Evolutionary conservation across 2,113 vertebrate species (phyloP).

Genomic region (Oxyura jamaicensis): DNA sequence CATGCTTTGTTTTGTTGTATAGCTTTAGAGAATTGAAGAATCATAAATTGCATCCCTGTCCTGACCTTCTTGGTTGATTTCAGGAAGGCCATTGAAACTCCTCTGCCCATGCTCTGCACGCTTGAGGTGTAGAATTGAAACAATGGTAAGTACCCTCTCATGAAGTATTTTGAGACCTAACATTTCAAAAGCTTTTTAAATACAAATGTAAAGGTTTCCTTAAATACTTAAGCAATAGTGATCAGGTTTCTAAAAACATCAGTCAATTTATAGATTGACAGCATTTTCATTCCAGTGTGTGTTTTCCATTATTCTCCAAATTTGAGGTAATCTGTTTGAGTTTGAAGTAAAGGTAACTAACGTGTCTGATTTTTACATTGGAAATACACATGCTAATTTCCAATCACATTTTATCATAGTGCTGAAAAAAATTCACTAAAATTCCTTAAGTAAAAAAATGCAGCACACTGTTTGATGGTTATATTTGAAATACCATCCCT

Average conservation of each 20-base stretch:
- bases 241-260: neutral
- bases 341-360: neutral
- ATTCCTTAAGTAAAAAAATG: neutral
- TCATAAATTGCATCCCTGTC: neutral
- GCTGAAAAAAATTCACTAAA: neutral
- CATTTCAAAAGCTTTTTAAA: neutral
- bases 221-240: neutral
- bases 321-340: neutral
- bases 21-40: neutral
- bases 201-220: neutral
- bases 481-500: neutral
- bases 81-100: neutral
- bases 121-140: neutral
- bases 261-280: accelerated
- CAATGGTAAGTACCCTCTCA: neutral
- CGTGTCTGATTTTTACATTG: neutral
- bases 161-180: neutral
- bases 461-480: neutral
- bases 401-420: neutral
- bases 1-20: neutral
- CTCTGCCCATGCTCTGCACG: neutral
- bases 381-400: neutral
- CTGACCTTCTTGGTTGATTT: neutral
- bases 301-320: neutral
- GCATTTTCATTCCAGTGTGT: neutral